Evolutionary conservation across 2,113 vertebrate genomes (phyloP), one percentile per base, ranked within the genome.

Genomic region (Trichechus manatus): DNA sequence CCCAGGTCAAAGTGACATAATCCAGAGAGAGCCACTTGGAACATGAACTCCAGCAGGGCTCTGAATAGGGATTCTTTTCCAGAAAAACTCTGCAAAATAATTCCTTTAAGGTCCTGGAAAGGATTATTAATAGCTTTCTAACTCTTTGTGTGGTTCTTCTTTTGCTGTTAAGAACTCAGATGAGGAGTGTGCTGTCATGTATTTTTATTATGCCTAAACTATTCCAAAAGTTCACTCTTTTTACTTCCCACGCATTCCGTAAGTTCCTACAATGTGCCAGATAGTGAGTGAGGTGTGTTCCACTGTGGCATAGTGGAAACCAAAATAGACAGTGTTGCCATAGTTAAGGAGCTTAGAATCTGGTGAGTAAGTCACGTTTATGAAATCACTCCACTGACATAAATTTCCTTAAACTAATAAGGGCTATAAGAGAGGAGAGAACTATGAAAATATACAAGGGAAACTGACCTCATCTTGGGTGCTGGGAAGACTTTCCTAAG

Each of bases 361-460:
- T 78, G 64, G 11, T 82, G 25, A 9, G 13, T 72, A 27, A 64
- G 10, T 85, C 42, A 68, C 44, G 53, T 61, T 84, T 72, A 39
- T 56, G 31, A 96, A 96, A 84, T 84, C 22, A 27, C 79, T 87
- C 84, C 23, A 22, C 47, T 31, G 72, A 74, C n/a, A 74, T n/a
- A 22, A 72, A 72, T 1, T 36, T 36, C n/a, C n/a, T 20, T 20
- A 93, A 61, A 64, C 9, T 63, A 44, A 29, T 22, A 75, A 47
- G 31, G 74, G 59, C 11, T 64, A 4, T 47, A 56, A 64, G 39
- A 63, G 64, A 93, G 50, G 63, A 86, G 39, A 74, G 74, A 63
- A 5, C 25, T 33, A 3, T 85, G 36, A 50, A 22, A 80, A 80
- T 10, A 86, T 25, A 29, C 3, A 79, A 70, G 29, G 44, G 36